Conservation (phyloP, 2,888 invertebrate species). For the Chrysodeixis includens region DNA sequence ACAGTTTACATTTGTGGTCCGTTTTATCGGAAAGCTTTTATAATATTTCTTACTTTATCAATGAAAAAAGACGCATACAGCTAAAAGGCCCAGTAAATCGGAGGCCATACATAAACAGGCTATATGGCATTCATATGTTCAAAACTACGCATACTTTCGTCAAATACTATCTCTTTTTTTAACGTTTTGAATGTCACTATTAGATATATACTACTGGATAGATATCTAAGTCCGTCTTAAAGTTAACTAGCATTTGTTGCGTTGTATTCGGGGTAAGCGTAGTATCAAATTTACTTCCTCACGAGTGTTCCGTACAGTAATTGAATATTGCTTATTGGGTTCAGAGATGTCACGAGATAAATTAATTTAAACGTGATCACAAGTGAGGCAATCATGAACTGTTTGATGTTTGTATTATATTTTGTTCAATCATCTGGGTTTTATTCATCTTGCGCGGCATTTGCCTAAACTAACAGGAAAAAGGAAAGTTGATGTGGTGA, state of each 20-base stretch:
- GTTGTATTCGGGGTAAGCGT: slow-evolving; percentile 2
- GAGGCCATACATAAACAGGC: no score
- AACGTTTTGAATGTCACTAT: no score
- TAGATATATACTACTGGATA: no score
- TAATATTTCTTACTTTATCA: no score
- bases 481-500: not conserved
- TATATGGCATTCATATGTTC: no score
- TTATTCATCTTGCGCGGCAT: not conserved
- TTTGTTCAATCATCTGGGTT: not conserved
- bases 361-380: slow-evolving; percentile 43
- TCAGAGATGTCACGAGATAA: slow-evolving; percentile 33
- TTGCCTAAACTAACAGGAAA: not conserved
- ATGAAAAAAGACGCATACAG: no score
- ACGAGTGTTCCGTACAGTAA: slow-evolving; percentile 35
- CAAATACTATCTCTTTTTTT: no score
- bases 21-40: no score
- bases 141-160: no score
- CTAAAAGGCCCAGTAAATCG: no score
- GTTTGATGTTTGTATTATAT: slow-evolving; percentile 19
- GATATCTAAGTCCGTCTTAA: not conserved
- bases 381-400: slow-evolving; percentile 42
- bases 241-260: no score
- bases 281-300: slow-evolving; percentile 34
- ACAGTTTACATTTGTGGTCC: no score
- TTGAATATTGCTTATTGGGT: slow-evolving; percentile 39